Evolutionary conservation across 2,888 invertebrate species (phyloP), one percentile per base, ranked within the genome.

Genomic region (Drosophila setosimentum): DNA sequence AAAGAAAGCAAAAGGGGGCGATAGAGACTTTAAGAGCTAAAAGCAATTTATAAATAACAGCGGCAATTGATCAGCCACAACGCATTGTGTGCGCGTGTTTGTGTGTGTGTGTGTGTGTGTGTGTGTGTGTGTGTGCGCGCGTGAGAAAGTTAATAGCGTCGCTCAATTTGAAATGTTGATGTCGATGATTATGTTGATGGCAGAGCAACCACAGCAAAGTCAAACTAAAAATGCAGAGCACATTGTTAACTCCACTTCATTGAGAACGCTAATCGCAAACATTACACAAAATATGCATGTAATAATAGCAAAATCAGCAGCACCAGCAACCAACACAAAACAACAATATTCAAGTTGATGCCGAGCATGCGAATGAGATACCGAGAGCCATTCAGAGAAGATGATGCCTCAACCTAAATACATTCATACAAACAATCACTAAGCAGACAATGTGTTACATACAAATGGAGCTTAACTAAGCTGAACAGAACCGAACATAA

Each of bases 221-320:
- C 61, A 59, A 67, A 70, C 75, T 87, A 80, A 72, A 83, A 80
- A 87, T 89, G 86, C 89, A 77, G 72, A 89, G 89, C 85, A 87
- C 90, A 85, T 79, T 85, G 86, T 85, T 87, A 87, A 77, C 88
- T 86, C 88, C 86, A 89, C 85, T 85, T 89, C 81, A 89, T 89
- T 89, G 86, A 68, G 86, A 86, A 89, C 89, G 88, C 90, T 89
- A 85, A 85, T 85, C 83, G 90, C 86, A 89, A 83, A 87, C 85
- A 85, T 85, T 85, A 89, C 90, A 80, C 90, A 69, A 89, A 89
- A 89, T 85, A 87, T 87, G 90, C 90, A 83, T 89, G 85, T 89
- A 89, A 85, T 85, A 85, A 85, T 88, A 68, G 88, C 85, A 57
- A 87, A 89, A 82, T 89, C 73, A 80, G 68, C 78, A 69, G 45